phyloP scores from a whole-genome alignment of 1,140 invertebrate species.

The Meloidogyne chitwoodi region DNA sequence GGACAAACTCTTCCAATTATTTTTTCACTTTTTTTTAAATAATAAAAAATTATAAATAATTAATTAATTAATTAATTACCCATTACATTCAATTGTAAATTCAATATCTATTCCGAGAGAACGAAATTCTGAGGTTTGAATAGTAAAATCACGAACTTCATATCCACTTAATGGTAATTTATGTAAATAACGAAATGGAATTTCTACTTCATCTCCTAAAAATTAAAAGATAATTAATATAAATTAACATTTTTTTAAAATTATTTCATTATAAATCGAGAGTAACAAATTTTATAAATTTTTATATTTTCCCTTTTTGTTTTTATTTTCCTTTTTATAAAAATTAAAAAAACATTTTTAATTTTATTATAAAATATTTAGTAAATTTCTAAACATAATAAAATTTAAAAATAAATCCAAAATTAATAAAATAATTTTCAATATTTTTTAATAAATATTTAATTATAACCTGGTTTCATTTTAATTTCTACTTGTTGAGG shows the following conservation, averaged over 20 bases:
- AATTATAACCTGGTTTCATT: constrained; percentile 40
- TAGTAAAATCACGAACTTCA: constrained; percentile 48
- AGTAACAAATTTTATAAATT: no score
- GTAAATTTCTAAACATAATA: no score
- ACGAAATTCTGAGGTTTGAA: constrained; percentile 48
- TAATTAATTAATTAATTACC: constrained; percentile 32
- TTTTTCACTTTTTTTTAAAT: constrained; percentile 39
- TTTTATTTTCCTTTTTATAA: no score
- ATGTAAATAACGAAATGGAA: constrained; percentile 56
- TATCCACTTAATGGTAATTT: constrained; percentile 27
- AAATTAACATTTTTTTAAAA: not conserved
- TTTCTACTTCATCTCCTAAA: constrained; percentile 51
- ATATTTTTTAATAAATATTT: not conserved
- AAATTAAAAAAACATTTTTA: no score
- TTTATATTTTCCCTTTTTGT: no score
- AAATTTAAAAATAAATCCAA: not conserved
- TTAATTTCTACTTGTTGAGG: constrained; percentile 53
- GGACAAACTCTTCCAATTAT: constrained; percentile 43
- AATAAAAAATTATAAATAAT: not conserved
- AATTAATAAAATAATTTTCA: not conserved
- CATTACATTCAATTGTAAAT: constrained; percentile 51
- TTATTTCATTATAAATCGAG: no score
- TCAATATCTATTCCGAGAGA: constrained; percentile 47
- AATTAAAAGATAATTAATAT: constrained; percentile 7
- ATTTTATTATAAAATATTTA: no score